These are phyloP conservation scores for Ameiurus melas DNA, from an alignment of 2,113 vertebrate species.

Conservation along the genomic window DNA sequence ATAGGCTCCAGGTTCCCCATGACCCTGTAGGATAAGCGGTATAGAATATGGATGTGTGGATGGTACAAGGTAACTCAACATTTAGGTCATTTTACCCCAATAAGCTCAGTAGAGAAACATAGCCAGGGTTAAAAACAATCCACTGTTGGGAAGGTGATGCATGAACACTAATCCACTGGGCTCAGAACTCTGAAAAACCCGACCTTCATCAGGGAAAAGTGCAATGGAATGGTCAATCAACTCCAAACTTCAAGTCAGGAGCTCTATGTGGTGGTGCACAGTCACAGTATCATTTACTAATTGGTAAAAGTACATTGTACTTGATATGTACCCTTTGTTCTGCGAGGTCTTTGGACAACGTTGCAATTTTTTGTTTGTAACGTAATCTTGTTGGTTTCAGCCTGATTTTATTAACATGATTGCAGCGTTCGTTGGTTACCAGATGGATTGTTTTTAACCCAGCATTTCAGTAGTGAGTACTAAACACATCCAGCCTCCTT, in stretches of 20 bases:
- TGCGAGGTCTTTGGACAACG: neutral
- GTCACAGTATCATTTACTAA: neutral
- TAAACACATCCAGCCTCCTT: neutral
- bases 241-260: neutral
- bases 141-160: too few species aligned
- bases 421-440: neutral
- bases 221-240: too few species aligned
- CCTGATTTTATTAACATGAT: neutral
- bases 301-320: neutral
- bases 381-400: neutral
- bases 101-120: too few species aligned
- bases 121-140: too few species aligned
- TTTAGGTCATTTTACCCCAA: too few species aligned
- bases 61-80: too few species aligned
- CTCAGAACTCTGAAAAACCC: too few species aligned
- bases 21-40: too few species aligned
- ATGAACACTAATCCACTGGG: too few species aligned
- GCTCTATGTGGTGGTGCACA: neutral
- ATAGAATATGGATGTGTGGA: too few species aligned
- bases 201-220: too few species aligned
- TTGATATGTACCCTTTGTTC: neutral
- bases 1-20: too few species aligned
- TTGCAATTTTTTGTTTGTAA: neutral
- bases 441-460: neutral
- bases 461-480: neutral